Evolutionary conservation across 2,888 invertebrate genomes (phyloP), one percentile per base, ranked within the genome.

Genomic region (Lithophane leautieri): DNA sequence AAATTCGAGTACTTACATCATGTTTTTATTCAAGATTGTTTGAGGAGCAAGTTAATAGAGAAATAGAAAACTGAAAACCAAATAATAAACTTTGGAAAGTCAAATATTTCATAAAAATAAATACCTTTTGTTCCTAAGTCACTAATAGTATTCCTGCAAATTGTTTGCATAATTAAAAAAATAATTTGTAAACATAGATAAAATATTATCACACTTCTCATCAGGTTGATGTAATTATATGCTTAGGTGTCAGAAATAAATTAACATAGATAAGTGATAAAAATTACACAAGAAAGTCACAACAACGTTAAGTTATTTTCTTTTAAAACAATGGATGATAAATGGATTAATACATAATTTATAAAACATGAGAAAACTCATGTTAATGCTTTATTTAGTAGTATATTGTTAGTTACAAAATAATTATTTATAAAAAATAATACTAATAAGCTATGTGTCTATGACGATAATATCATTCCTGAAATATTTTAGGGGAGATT

Each of bases 151-250:
- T 66, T 28, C 7, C 0, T 0, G 4, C n/a, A 58, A n/a, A 44
- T 52, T 16, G 4, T 66, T 76, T 60, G 28, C 19, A 44, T 52
- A 50, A 19, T 65, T 52, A 1, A 12, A 52, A 60, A 25, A 34
- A 16, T 11, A 4, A 16, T 54, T 54, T 70, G 19, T 62, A 50
- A 56, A 70, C 28, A 40, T 6, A 42, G 54, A 42, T 56, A 54
- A 34, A 65, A 58, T 52, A 25, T n/a, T 76, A 54, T 70, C 19
- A 25, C 22, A 34, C 14, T 52, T n/a, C 12, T 34, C 65, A 78
- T 78, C 77, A 52, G 0, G 11, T 78, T 78, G 6, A 25, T 52
- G 34, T 52, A 52, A 58, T 70, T 44, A 11, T 28, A 19, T 73
- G 2, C 19, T 2, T 44, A 52, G 7, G 7, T 19, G 50, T 60